Conservation (phyloP, 2,797 vertebrate genomes). For the Thalassophryne amazonica region DNA sequence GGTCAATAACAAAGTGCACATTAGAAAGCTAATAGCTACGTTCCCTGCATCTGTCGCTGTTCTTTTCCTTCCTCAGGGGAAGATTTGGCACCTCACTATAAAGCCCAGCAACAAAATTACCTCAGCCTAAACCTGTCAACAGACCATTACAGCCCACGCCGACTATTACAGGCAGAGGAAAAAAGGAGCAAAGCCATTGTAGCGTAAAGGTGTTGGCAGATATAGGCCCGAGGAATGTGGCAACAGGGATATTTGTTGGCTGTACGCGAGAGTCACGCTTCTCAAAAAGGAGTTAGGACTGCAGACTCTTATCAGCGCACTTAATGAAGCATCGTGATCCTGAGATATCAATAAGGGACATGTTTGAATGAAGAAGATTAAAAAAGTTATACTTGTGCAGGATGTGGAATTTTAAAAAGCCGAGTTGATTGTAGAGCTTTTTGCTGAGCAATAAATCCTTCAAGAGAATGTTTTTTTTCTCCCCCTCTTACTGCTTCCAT, state of each 20-base stretch:
- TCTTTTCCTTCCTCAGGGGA: constrained; percentile 56
- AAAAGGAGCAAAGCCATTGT: constrained; percentile 68
- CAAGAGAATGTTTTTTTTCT: constrained; percentile 37
- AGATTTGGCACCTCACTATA: constrained; percentile 72
- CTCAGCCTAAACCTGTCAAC: constrained; percentile 84
- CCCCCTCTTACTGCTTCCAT: constrained; percentile 43
- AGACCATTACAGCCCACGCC: constrained; percentile 78
- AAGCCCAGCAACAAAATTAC: constrained; percentile 75
- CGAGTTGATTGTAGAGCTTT: constrained; percentile 38
- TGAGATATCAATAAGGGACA: constrained; percentile 55
- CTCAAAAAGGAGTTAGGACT: constrained; percentile 56
- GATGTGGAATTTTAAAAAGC: constrained; percentile 13
- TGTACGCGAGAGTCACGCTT: constrained; percentile 44
- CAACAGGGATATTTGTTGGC: constrained; percentile 68
- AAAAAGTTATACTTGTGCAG: constrained; percentile 1
- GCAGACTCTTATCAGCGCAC: constrained; percentile 69
- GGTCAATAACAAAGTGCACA: constrained; percentile 33
- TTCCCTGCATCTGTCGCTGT: constrained; percentile 42
- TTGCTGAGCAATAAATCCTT: constrained; percentile 54
- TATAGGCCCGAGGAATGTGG: constrained; percentile 74
- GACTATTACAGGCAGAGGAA: constrained; percentile 72
- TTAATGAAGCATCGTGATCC: constrained; percentile 61
- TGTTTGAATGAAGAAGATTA: constrained; percentile 37
- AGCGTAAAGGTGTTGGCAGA: constrained; percentile 84
- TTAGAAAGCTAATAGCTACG: constrained; percentile 46